phyloP scores from a whole-genome alignment of 1,140 invertebrate species.

The Formica selysi region DNA sequence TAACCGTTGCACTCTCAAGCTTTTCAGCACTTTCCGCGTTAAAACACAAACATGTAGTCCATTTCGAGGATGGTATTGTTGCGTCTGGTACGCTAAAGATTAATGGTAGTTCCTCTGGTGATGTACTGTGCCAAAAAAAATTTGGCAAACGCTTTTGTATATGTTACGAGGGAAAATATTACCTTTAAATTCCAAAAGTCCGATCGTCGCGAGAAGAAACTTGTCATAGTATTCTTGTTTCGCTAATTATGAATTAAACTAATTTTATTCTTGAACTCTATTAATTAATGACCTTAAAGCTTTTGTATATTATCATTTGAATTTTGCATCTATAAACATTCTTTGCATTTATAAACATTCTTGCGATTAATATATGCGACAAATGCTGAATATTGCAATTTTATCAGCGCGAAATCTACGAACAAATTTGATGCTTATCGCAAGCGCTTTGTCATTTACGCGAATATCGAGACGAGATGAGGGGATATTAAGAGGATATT shows the following conservation, averaged over 20 bases:
- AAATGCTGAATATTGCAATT: not conserved
- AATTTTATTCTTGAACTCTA: not conserved
- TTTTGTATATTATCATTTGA: not conserved
- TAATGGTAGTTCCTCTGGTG: slow-evolving; percentile 21
- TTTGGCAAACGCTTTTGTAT: slow-evolving; percentile 3
- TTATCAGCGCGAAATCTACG: slow-evolving; percentile 1
- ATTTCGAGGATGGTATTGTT: not conserved
- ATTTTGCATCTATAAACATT: not conserved
- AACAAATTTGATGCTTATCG: not conserved
- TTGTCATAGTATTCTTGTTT: not conserved
- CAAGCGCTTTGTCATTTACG: not conserved
- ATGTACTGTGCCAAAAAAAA: slow-evolving; percentile 17
- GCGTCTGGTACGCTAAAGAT: not conserved
- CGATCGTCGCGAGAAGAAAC: not conserved
- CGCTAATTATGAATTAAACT: not conserved
- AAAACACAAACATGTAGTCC: not conserved
- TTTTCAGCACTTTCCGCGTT: not conserved
- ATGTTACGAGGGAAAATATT: not conserved
- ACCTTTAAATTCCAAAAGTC: not conserved
- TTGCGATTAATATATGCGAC: not conserved
- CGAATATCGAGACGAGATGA: not conserved
- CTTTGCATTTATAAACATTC: not conserved
- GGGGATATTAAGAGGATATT: not conserved
- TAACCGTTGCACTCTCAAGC: slow-evolving; percentile 16
- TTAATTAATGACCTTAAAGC: not conserved